These are phyloP conservation scores for Trissoscelio sp. DNA, from an alignment of 2,888 invertebrate species.

Conservation along the genomic window DNA sequence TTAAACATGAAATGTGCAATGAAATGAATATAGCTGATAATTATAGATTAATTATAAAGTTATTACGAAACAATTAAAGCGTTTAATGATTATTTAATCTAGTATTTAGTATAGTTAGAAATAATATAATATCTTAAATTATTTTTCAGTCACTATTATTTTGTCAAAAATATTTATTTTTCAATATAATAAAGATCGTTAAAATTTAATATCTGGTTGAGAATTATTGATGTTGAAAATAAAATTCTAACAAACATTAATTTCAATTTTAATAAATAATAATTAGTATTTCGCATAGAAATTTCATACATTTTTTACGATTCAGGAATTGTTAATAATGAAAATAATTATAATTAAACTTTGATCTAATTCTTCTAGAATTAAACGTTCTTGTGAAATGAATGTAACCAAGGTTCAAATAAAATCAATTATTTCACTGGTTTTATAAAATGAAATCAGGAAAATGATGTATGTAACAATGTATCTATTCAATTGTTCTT, in stretches of 20 bases:
- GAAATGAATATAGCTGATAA: slow-evolving; percentile 34
- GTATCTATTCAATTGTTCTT: no score
- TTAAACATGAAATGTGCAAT: slow-evolving; percentile 42
- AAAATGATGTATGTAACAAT: background rate
- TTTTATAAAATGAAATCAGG: background rate
- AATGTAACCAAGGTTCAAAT: background rate
- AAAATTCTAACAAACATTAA: no score
- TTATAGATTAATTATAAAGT: slow-evolving; percentile 8
- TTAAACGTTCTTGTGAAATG: background rate
- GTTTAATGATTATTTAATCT: background rate
- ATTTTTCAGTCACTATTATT: background rate
- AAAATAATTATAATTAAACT: no score
- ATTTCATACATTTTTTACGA: no score
- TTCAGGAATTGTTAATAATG: no score
- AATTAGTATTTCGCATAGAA: no score
- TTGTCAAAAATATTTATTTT: background rate
- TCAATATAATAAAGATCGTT: no score
- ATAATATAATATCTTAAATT: background rate
- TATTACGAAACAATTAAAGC: background rate
- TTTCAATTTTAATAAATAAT: no score
- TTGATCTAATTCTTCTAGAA: background rate
- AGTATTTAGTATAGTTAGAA: background rate
- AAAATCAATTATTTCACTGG: background rate
- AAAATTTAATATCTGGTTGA: no score
- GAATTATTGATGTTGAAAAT: no score